Conservation (phyloP, 2,113 vertebrate species). For the Mionectes macconnelli region DNA sequence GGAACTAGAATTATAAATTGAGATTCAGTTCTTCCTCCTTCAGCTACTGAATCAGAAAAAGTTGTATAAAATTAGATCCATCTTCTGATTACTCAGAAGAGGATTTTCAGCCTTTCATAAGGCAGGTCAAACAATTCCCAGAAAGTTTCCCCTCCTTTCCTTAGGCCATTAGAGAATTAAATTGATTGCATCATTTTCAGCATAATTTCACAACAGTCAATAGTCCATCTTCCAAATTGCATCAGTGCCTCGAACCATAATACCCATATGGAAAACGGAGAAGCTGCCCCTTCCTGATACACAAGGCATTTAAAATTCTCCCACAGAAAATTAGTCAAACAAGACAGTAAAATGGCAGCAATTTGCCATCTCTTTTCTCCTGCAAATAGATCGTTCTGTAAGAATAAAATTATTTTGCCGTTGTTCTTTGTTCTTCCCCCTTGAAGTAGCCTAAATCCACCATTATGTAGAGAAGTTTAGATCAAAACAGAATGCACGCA, state of each 20-base stretch:
- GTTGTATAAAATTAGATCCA: not conserved
- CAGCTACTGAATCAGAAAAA: not conserved
- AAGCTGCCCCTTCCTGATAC: slow-evolving; percentile 18
- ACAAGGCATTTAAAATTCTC: slow-evolving; percentile 17
- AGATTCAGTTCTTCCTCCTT: not conserved
- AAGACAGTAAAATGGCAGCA: slow-evolving; percentile 3
- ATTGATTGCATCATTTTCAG: slow-evolving; percentile 48
- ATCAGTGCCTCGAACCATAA: not conserved
- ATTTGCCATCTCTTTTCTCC: slow-evolving; percentile 13
- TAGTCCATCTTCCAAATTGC: slow-evolving; percentile 44
- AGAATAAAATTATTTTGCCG: slow-evolving; percentile 15
- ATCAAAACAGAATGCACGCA: not conserved
- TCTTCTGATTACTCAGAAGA: slow-evolving; percentile 36
- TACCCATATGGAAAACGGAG: not conserved
- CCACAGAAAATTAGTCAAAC: slow-evolving; percentile 29
- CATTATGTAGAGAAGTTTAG: not conserved
- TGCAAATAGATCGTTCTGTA: not conserved
- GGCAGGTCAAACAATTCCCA: slow-evolving; percentile 34
- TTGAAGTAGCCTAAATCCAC: not conserved
- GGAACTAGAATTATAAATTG: not conserved
- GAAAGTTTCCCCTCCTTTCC: slow-evolving; percentile 43
- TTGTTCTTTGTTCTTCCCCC: not conserved
- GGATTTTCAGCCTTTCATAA: slow-evolving; percentile 5
- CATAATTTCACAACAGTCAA: slow-evolving; percentile 55
- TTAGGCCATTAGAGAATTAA: slow-evolving; percentile 47